phyloP scores from a whole-genome alignment of 2,888 invertebrate species.

The Lacanobia wlatinum region DNA sequence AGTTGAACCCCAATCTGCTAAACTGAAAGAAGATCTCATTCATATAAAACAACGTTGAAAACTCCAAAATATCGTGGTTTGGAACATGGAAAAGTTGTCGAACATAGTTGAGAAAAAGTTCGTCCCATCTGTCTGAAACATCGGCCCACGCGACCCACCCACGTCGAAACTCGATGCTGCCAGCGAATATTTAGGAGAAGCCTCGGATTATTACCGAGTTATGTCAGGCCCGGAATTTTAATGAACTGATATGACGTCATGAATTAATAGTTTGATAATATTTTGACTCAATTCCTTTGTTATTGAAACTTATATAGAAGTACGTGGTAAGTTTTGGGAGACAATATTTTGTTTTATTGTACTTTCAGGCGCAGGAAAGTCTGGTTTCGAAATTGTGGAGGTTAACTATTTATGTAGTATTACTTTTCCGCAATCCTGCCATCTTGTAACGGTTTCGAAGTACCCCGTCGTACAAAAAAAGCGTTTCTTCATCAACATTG shows the following conservation, averaged over 20 bases:
- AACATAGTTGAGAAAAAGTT: slow-evolving; percentile 34
- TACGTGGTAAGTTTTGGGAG: no score
- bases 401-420: no score
- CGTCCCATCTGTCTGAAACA: background rate
- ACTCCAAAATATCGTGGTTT: background rate
- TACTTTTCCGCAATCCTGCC: no score
- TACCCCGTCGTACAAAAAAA: no score
- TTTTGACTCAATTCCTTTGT: background rate
- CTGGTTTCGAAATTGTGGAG: no score
- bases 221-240: slow-evolving; percentile 50
- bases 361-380: no score
- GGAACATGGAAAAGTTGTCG: slow-evolving; percentile 12
- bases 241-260: slow-evolving; percentile 37
- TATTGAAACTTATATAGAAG: background rate
- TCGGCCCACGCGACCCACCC: slow-evolving; percentile 8
- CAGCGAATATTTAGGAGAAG: slow-evolving; percentile 40
- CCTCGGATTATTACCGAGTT: slow-evolving; percentile 38
- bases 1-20: no score
- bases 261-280: slow-evolving; percentile 34
- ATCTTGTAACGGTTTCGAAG: no score
- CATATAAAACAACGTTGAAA: background rate
- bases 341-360: no score
- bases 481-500: no score
- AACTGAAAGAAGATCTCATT: no score
- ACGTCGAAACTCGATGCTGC: slow-evolving; percentile 21